Evolutionary conservation across 2,113 vertebrate species (phyloP).

Genomic region (Lophotis ruficrista): DNA sequence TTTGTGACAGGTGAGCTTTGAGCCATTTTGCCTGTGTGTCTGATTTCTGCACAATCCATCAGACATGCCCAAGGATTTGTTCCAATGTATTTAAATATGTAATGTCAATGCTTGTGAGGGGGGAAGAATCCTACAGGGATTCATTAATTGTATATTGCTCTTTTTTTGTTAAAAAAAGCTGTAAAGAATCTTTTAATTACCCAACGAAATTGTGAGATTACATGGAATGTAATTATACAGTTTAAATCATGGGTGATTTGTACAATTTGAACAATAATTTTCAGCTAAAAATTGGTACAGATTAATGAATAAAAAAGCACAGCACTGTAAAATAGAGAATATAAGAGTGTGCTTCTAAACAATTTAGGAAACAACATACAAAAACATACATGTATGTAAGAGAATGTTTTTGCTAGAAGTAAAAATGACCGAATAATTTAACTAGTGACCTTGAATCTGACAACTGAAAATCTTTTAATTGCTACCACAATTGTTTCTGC

Average conservation of each 20-base stretch:
- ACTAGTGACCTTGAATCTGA: slow-evolving; percentile 64
- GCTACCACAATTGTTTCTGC: slow-evolving; percentile 59
- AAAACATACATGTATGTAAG: slow-evolving; percentile 55
- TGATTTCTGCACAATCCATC: neutral
- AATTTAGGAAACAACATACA: slow-evolving; percentile 13
- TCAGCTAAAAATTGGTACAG: slow-evolving; percentile 58
- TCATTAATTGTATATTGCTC: slow-evolving; percentile 65
- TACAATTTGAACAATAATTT: slow-evolving; percentile 63
- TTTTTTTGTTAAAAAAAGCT: slow-evolving; percentile 54
- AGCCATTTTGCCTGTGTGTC: neutral
- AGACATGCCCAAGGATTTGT: neutral
- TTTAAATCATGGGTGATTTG: slow-evolving; percentile 63
- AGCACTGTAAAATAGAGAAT: slow-evolving; percentile 59
- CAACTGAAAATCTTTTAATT: slow-evolving; percentile 50
- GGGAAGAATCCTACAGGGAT: slow-evolving; percentile 13
- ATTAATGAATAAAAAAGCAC: slow-evolving; percentile 72
- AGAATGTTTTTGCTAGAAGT: slow-evolving; percentile 41
- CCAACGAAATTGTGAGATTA: slow-evolving; percentile 60
- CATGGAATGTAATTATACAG: slow-evolving; percentile 64
- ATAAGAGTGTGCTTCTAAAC: slow-evolving; percentile 55
- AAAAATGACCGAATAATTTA: slow-evolving; percentile 49
- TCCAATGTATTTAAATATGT: slow-evolving; percentile 59
- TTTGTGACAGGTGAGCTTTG: neutral
- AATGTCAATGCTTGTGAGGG: slow-evolving; percentile 43
- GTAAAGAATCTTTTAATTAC: slow-evolving; percentile 62